These are phyloP conservation scores for Cephalopholis sonnerati DNA, from an alignment of 2,113 vertebrate genomes.

Conservation along the genomic window DNA sequence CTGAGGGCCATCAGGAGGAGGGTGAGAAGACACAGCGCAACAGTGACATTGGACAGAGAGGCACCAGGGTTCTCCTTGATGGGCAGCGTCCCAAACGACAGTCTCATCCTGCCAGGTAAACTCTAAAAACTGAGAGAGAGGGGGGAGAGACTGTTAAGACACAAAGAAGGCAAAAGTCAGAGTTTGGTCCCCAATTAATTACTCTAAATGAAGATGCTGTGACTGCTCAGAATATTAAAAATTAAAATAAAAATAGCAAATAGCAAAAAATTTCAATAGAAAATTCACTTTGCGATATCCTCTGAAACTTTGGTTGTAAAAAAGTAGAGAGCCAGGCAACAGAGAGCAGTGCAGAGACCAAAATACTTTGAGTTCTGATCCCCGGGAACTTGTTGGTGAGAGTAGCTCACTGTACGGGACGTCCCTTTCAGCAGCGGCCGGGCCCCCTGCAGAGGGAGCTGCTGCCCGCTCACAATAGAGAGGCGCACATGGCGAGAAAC, in stretches of 20 bases:
- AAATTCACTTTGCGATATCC: constrained; percentile 49
- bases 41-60: constrained; percentile 62
- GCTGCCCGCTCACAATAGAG: constrained; percentile 50
- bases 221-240: background rate
- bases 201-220: background rate
- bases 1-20: constrained; percentile 72
- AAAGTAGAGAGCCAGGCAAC: background rate
- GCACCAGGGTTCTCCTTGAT: constrained; percentile 40
- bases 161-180: background rate
- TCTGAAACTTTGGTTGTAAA: background rate
- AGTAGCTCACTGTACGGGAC: constrained; percentile 4
- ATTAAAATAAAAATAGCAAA: background rate
- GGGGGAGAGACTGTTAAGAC: background rate
- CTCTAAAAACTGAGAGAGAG: constrained; percentile 20
- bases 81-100: constrained; percentile 55
- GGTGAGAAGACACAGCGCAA: constrained; percentile 69
- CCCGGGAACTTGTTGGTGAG: constrained; percentile 10
- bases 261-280: background rate
- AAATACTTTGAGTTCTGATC: constrained; percentile 25
- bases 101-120: constrained; percentile 61
- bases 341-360: constrained; percentile 8
- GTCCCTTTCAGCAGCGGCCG: constrained; percentile 42
- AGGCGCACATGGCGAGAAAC: constrained; percentile 52
- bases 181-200: too few relatives aligned
- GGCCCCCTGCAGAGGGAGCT: constrained; percentile 63